These are phyloP conservation scores for Xiphophorus couchianus DNA, from an alignment of 2,113 vertebrate species.

Conservation along the genomic window DNA sequence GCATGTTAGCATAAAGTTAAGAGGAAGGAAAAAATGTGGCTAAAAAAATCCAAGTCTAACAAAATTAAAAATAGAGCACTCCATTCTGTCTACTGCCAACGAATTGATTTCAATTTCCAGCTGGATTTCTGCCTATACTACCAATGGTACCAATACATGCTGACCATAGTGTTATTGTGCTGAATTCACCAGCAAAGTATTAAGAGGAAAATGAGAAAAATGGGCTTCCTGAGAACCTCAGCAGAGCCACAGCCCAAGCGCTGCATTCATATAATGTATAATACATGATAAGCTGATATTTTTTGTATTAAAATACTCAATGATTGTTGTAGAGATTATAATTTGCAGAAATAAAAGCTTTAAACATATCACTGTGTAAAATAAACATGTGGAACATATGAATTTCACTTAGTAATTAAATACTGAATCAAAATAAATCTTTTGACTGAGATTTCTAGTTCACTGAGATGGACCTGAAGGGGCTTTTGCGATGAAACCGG, in stretches of 20 bases:
- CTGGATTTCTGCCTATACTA: no score
- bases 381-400: background rate
- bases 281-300: background rate
- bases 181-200: no score
- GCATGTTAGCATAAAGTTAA: background rate
- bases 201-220: no score
- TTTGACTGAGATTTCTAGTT: background rate
- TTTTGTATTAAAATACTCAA: no score
- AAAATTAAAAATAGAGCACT: no score
- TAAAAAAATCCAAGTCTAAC: no score
- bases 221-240: background rate
- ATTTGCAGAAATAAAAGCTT: background rate
- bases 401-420: background rate
- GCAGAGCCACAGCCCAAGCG: background rate
- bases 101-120: no score
- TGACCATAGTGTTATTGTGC: no score
- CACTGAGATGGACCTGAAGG: background rate
- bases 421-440: background rate
- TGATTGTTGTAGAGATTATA: background rate
- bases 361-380: background rate
- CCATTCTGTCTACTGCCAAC: no score
- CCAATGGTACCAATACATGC: no score
- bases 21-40: no score
- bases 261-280: background rate
- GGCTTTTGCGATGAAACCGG: constrained; percentile 20